phyloP scores from a whole-genome alignment of 2,797 vertebrate genomes.

The Lates japonicus region DNA sequence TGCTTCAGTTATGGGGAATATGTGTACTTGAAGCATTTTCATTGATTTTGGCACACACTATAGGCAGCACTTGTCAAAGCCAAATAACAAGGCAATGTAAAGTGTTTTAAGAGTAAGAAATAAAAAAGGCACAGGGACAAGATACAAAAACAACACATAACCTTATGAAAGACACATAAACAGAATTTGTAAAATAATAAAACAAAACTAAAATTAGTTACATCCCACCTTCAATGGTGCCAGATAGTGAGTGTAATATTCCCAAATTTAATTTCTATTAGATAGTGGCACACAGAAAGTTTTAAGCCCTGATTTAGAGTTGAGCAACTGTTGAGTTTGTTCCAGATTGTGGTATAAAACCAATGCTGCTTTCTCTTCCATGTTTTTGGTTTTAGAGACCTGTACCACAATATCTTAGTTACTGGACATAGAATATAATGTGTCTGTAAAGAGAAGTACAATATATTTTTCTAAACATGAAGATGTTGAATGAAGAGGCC shows the following conservation, averaged over 20 bases:
- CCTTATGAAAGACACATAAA: background rate
- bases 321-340: no score
- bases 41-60: background rate
- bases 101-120: background rate
- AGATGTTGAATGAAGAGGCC: background rate
- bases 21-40: no score
- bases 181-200: background rate
- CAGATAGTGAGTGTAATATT: background rate
- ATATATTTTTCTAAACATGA: no score
- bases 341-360: no score
- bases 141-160: background rate
- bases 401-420: no score
- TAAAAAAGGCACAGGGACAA: background rate
- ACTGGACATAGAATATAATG: no score
- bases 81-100: background rate
- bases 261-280: background rate
- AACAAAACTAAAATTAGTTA: background rate
- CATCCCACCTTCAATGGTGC: background rate
- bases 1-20: background rate
- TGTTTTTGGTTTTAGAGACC: background rate
- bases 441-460: no score
- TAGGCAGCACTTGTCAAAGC: background rate
- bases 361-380: background rate
- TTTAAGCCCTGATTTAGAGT: background rate
- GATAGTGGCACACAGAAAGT: background rate